Evolutionary conservation across 2,113 vertebrate genomes (phyloP).

Genomic region (Diadophis punctatus): DNA sequence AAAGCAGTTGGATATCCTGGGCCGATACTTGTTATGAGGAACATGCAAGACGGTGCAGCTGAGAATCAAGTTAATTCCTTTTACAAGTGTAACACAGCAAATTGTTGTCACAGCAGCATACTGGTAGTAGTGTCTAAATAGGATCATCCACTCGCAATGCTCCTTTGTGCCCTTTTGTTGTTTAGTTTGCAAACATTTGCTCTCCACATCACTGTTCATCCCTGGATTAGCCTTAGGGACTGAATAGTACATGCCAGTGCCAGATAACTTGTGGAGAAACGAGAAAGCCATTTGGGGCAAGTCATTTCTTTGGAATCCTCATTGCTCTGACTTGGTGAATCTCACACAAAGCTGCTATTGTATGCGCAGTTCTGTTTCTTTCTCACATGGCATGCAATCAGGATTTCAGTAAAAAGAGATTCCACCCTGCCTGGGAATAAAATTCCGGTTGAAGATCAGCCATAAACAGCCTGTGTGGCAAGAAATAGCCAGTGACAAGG

Average conservation of each 20-base stretch:
- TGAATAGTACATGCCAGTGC: neutral
- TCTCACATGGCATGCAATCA: conserved; percentile 5
- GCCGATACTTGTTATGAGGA: neutral
- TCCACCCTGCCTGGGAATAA: conserved; percentile 4
- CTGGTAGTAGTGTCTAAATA: neutral
- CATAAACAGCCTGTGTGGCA: conserved; percentile 26
- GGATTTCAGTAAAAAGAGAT: conserved; percentile 19
- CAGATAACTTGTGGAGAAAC: neutral
- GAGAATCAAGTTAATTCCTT: neutral
- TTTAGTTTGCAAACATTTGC: neutral
- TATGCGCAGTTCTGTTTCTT: neutral
- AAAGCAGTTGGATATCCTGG: neutral
- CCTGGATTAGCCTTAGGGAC: neutral
- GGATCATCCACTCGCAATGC: neutral
- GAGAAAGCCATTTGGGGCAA: neutral
- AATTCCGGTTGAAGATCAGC: conserved; percentile 19
- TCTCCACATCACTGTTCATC: neutral
- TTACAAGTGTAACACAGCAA: neutral
- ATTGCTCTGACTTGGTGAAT: conserved; percentile 13
- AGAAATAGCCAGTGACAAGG: conserved; percentile 4
- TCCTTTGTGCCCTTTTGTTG: neutral
- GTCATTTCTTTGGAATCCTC: neutral
- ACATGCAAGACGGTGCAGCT: neutral
- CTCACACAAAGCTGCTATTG: conserved; percentile 20
- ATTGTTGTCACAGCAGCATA: neutral